These are phyloP conservation scores for Orchesella cincta DNA, from an alignment of 1,140 invertebrate genomes.

Conservation along the genomic window DNA sequence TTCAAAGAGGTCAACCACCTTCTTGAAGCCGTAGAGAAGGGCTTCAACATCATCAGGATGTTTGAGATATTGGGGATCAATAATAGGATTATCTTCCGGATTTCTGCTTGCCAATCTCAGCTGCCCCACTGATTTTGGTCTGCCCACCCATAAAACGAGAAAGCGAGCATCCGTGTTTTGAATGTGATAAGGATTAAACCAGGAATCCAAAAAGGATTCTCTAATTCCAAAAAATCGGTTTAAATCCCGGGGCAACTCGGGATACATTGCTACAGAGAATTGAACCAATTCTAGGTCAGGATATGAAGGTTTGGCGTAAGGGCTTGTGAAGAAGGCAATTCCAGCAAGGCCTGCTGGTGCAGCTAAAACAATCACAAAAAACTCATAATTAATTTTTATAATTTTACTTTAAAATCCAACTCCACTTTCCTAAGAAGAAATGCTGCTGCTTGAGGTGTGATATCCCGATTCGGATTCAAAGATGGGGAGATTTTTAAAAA, in stretches of 20 bases:
- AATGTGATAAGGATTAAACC: neutral
- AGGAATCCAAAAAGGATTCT: neutral
- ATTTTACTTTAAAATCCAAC: no score
- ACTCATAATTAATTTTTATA: no score
- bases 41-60: neutral
- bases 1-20: neutral
- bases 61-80: neutral
- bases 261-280: neutral
- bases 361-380: neutral
- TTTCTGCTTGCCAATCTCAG: neutral
- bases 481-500: constrained; percentile 58
- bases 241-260: neutral
- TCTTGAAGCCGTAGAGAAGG: neutral
- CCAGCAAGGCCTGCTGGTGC: constrained; percentile 14
- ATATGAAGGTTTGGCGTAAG: neutral
- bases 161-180: neutral
- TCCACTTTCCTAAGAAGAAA: neutral
- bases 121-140: neutral
- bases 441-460: constrained; percentile 62
- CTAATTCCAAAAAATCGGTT: neutral
- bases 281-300: neutral
- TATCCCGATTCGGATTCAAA: constrained; percentile 62
- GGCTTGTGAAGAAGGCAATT: constrained; percentile 6
- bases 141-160: neutral
- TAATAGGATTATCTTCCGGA: neutral